Conservation (phyloP, 2,888 invertebrate genomes). For the Urechis unicinctus region DNA sequence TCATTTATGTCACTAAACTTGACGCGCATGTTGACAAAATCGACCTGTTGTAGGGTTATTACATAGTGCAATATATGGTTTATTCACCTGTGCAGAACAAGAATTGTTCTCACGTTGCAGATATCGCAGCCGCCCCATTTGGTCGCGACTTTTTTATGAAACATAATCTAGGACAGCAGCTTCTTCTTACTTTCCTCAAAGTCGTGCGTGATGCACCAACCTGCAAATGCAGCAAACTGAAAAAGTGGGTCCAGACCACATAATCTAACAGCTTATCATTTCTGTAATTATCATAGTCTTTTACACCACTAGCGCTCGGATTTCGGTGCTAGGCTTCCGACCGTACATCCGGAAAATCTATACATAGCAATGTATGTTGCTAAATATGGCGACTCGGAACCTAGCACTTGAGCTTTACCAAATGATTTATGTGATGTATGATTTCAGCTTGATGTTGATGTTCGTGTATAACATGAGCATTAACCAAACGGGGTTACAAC, state of each 20-base stretch:
- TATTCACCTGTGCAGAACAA: not conserved
- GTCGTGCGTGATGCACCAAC: conserved; percentile 23
- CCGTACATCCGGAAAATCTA: too few relatives aligned
- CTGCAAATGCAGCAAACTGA: conserved; percentile 30
- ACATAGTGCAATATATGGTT: not conserved
- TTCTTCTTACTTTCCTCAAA: conserved; percentile 29
- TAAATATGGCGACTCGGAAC: not conserved
- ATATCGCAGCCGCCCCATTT: conserved; percentile 39
- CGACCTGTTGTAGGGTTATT: not conserved
- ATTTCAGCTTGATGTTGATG: conserved; percentile 35
- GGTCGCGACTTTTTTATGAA: conserved; percentile 35
- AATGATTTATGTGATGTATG: not conserved
- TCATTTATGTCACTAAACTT: too few relatives aligned
- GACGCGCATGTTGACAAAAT: not conserved
- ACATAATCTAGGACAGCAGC: conserved; percentile 23
- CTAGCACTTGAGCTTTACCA: not conserved
- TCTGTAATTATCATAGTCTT: too few relatives aligned
- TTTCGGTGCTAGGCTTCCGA: too few relatives aligned
- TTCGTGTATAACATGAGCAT: conserved; percentile 37
- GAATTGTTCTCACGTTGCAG: conserved; percentile 15
- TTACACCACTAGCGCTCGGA: too few relatives aligned
- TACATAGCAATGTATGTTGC: too few relatives aligned
- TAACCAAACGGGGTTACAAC: conserved; percentile 35
- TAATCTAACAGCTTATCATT: too few relatives aligned
- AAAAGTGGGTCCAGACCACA: conserved; percentile 27